Evolutionary conservation across 1,140 invertebrate species (phyloP).

Genomic region (Glomeris maerens): DNA sequence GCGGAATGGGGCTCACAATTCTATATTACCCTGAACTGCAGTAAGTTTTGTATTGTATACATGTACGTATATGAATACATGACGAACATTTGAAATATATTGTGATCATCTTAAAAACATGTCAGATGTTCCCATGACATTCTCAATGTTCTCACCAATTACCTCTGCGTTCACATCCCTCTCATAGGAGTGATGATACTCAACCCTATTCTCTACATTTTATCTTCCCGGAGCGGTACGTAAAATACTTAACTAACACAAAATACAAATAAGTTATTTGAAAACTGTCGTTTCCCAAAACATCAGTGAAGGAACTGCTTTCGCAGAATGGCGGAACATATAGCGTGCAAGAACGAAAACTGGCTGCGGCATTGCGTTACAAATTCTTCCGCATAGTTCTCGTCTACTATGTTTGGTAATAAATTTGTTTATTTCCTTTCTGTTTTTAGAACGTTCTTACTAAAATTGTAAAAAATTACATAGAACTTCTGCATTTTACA

Average conservation of each 20-base stretch:
- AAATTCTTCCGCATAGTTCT: constrained; percentile 61
- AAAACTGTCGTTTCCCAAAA: background rate
- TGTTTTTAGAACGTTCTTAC: background rate
- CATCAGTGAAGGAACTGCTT: constrained; percentile 13
- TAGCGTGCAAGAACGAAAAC: constrained; percentile 43
- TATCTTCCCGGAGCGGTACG: constrained; percentile 46
- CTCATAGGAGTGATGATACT: constrained; percentile 55
- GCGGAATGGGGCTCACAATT: constrained; percentile 48
- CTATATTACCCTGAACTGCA: constrained; percentile 59
- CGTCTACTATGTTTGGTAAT: constrained; percentile 57
- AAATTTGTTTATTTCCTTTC: constrained; percentile 4
- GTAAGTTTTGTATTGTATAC: constrained; percentile 34
- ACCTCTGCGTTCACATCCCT: constrained; percentile 55
- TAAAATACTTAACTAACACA: constrained; percentile 33
- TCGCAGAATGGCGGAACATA: constrained; percentile 13
- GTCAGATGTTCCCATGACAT: constrained; percentile 52
- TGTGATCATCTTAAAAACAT: constrained; percentile 23
- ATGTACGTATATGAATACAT: constrained; percentile 1
- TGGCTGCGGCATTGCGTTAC: constrained; percentile 49
- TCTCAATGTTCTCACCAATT: constrained; percentile 59
- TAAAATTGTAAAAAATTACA: background rate
- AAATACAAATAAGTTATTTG: constrained; percentile 4
- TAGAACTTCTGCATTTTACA: constrained; percentile 1
- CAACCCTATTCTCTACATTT: constrained; percentile 54
- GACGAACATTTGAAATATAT: background rate